Evolutionary conservation across 2,113 vertebrate genomes (phyloP), one percentile per base, ranked within the genome.

Genomic region (Myotis lucifugus): DNA sequence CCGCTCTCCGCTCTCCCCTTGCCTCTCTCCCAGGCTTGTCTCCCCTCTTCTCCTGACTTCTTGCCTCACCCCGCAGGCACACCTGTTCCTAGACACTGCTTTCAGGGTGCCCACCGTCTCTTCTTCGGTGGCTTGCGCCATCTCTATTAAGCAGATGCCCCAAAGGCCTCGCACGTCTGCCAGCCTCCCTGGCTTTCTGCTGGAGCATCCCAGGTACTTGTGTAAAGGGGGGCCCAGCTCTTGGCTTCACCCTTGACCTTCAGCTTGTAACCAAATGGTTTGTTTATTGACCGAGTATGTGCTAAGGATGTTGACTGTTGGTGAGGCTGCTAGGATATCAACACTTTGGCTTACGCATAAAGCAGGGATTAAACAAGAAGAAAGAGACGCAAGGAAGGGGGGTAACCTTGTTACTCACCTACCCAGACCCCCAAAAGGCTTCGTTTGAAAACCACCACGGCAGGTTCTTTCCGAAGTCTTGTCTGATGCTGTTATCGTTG

Each of bases 351-450:
- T 59, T 90, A 54, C 59, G 46, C n/a, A 18, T 67, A 46, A 64
- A 77, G 23, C 40, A 77, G 81, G 73, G 37, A 56, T 27, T 50
- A 23, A 74, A 59, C 7, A n/a, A 90, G 64, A 54, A 17, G 29
- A 32, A 13, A 34, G 1, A 11, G 29, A 76, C 48, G 8, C 6
- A 6, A 64, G 18, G 59, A 34, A 13, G 52, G 52, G 42, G 34
- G 21, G 0, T 8, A 15, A 48, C 19, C 12, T 59, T n/a, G 25
- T 29, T 5, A 1, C 18, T 66, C n/a, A n/a, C 7, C 25, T 21
- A 5, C 1, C 4, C 19, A 14, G 0, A 6, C 5, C 32, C 19
- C 37, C 8, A 9, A 6, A 78, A 69, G 29, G 6, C 54, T 59
- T 50, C 3, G 17, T 21, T 79, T 42, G 64, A 27, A 82, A 73